phyloP scores from a whole-genome alignment of 2,113 vertebrate genomes.

The Epinephelus lanceolatus region DNA sequence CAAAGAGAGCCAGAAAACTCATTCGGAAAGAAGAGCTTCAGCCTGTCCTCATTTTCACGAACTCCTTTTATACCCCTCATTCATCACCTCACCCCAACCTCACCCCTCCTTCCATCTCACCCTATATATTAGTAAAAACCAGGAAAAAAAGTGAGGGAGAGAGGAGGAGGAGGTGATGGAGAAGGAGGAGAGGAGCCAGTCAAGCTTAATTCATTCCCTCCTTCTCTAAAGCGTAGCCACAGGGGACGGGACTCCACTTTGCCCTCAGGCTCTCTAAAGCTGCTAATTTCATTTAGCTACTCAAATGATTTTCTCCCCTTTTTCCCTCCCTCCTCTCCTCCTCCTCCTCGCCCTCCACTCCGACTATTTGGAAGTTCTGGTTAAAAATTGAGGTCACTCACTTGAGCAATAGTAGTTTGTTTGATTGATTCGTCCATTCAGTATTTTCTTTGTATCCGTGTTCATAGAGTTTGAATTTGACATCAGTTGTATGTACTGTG shows the following conservation, averaged over 20 bases:
- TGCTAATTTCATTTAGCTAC: constrained; percentile 88
- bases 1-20: neutral
- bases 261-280: constrained; percentile 87
- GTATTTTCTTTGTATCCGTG: neutral
- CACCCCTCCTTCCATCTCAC: constrained; percentile 15
- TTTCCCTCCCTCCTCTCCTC: constrained; percentile 6
- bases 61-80: constrained; percentile 71
- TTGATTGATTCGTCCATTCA: neutral
- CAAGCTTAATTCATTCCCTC: constrained; percentile 81
- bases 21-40: neutral
- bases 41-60: constrained; percentile 34
- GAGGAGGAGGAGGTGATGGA: constrained; percentile 44
- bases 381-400: constrained; percentile 35
- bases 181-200: constrained; percentile 75
- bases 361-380: constrained; percentile 10
- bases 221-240: constrained; percentile 87
- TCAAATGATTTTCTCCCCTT: constrained; percentile 80
- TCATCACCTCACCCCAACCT: constrained; percentile 10
- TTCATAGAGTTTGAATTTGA: neutral
- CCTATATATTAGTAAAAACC: constrained; percentile 62
- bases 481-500: too few relatives aligned
- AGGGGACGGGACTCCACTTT: constrained; percentile 85
- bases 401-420: neutral
- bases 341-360: neutral
- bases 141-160: constrained; percentile 38